phyloP scores from a whole-genome alignment of 2,797 vertebrate species.

The Selene dorsalis region DNA sequence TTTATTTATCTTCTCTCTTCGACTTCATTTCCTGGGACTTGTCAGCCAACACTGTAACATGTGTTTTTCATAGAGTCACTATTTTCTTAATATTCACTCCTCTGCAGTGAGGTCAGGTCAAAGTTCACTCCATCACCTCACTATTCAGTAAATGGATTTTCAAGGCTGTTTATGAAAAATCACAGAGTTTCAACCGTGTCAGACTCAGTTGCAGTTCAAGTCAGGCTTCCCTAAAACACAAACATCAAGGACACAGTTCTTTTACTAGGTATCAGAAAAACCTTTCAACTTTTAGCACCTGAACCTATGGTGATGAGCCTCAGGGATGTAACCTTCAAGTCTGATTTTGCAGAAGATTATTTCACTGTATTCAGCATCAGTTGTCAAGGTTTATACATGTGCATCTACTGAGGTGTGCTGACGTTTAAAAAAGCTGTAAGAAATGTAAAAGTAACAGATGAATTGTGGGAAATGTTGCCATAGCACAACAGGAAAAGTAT shows the following conservation, averaged over 20 bases:
- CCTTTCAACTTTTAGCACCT: slow-evolving; percentile 3
- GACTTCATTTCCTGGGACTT: slow-evolving; percentile 40
- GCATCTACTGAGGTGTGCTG: background rate
- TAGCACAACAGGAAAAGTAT: slow-evolving; percentile 13
- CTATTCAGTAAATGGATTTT: slow-evolving; percentile 9
- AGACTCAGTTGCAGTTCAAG: background rate
- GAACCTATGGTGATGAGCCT: slow-evolving; percentile 5
- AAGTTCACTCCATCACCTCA: slow-evolving; percentile 17
- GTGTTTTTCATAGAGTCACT: slow-evolving; percentile 15
- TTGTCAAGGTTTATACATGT: slow-evolving; percentile 7
- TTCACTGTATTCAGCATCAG: slow-evolving; percentile 4
- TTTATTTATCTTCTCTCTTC: slow-evolving; percentile 36
- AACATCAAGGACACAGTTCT: background rate
- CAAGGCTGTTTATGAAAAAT: slow-evolving; percentile 7
- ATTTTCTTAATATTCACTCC: slow-evolving; percentile 15
- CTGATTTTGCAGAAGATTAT: slow-evolving; percentile 12
- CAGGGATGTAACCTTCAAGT: slow-evolving; percentile 4
- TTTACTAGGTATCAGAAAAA: slow-evolving; percentile 5
- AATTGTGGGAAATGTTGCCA: slow-evolving; percentile 37
- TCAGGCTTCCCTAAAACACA: background rate
- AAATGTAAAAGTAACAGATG: slow-evolving; percentile 10
- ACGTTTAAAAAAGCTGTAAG: slow-evolving; percentile 31
- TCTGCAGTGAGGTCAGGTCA: slow-evolving; percentile 17
- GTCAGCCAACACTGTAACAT: slow-evolving; percentile 29
- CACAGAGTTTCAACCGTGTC: background rate